Conservation (phyloP, 2,113 vertebrate species). For the Zosterops pallidus region DNA sequence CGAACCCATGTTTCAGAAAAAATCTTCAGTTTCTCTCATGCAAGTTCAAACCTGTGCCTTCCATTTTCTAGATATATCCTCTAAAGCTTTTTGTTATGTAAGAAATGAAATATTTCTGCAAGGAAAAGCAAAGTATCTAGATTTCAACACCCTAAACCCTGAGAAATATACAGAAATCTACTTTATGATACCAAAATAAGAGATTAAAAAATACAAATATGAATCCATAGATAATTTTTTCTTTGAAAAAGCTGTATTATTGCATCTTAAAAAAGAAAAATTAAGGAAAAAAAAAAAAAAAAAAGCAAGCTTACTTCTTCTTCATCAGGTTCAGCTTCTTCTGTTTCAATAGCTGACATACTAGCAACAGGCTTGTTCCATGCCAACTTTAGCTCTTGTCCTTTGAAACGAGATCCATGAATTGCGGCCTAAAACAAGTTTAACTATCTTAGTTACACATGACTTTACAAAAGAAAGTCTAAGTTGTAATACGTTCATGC, state of each 20-base stretch:
- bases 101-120: background rate
- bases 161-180: background rate
- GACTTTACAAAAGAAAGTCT: background rate
- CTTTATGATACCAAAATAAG: background rate
- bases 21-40: background rate
- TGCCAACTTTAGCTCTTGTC: conserved; percentile 86
- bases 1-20: background rate
- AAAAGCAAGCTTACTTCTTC: conserved; percentile 86
- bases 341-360: conserved; percentile 79
- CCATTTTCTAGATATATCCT: background rate
- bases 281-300: background rate
- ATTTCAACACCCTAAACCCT: background rate
- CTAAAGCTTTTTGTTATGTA: background rate
- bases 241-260: background rate
- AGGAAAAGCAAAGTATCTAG: background rate
- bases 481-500: background rate
- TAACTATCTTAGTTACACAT: background rate
- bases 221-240: background rate
- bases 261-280: background rate
- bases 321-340: conserved; percentile 90
- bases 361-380: conserved; percentile 89
- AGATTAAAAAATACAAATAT: background rate
- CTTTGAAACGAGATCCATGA: conserved; percentile 90
- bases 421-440: conserved; percentile 84
- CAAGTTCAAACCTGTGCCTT: background rate